Base-by-base conservation (phyloP, 1,140 invertebrate species). In the Drosophila rhopaloa region DNA sequence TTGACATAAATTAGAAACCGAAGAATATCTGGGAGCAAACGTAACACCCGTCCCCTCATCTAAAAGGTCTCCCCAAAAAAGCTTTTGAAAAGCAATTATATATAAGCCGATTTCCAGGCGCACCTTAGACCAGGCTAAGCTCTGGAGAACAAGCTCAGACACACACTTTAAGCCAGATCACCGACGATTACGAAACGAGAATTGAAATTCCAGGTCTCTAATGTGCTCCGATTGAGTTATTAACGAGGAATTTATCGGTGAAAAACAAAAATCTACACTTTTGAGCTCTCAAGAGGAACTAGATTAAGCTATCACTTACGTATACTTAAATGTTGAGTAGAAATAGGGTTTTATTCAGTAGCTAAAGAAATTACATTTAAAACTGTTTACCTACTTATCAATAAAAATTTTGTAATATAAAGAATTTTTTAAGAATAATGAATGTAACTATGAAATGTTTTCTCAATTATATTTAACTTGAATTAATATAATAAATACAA, bases 1-100 rank as follows among this genome's bases (percentile, higher is more conserved):
- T 89, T 88, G 83, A 88, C 83, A 88, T 88, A 88, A 89, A 88
- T 88, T 88, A 88, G 80, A 88, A 84, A 88, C 76, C 76, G 83
- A 81, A 71, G 81, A 85, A 83, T 79, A 82, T 83, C 51, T 50
- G 68, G 68, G 70, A 83, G 75, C 53, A 82, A 48, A n/a, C 27
- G 29, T 32, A 72, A 82, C 24, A 16, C 32, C n/a, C 40, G 11
- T 16, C n/a, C 47, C 24, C 43, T 40, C 43, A 37, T 40, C 9
- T 41, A 9, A 13, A 55, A 35, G 29, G n/a, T n/a, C 48, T 6
- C 48, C 35, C 29, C n/a, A 56, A 55, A 63, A 76, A 57, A 54
- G 61, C 48, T 67, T 63, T 81, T 82, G 57, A 65, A 83, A 75
- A 68, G 61, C 75, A 88, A 79, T 88, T 86, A 75, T 84, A 79